Conservation (phyloP, 2,113 vertebrate genomes). For the Tetrao urogallus region DNA sequence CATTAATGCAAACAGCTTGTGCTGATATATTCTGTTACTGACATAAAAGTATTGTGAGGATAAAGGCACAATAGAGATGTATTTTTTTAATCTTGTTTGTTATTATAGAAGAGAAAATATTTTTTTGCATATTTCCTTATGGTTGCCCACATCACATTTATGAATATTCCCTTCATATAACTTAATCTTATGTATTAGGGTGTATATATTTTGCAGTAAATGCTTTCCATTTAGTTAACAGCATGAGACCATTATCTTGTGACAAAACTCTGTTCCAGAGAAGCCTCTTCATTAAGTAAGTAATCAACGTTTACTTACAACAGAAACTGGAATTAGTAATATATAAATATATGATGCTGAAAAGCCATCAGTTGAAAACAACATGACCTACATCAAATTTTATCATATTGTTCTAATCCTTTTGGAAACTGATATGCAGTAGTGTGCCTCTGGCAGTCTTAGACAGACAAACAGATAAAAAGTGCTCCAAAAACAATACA, state of each 20-base stretch:
- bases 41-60: background rate
- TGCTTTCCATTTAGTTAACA: slow-evolving; percentile 71
- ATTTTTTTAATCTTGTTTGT: background rate
- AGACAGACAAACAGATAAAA: background rate
- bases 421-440: background rate
- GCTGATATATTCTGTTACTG: background rate
- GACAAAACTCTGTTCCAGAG: slow-evolving; percentile 46
- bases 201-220: slow-evolving; percentile 65
- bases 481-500: background rate
- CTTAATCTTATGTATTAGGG: slow-evolving; percentile 37
- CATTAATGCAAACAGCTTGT: background rate
- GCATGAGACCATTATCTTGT: slow-evolving; percentile 68
- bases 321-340: slow-evolving; percentile 51
- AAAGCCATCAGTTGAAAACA: slow-evolving; percentile 15
- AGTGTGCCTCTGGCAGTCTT: background rate
- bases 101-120: background rate
- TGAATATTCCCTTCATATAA: slow-evolving; percentile 16
- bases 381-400: slow-evolving; percentile 16
- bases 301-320: slow-evolving; percentile 69
- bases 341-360: slow-evolving; percentile 38
- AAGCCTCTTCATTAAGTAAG: slow-evolving; percentile 66
- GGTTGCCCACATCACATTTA: background rate
- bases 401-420: background rate
- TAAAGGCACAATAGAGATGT: background rate
- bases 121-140: slow-evolving; percentile 5